A percentile compares a stretch with the other conserved stretches of the same genome.
phyloP scores from a whole-genome alignment of 2,113 vertebrate species.

The Crotalus helleri region DNA sequence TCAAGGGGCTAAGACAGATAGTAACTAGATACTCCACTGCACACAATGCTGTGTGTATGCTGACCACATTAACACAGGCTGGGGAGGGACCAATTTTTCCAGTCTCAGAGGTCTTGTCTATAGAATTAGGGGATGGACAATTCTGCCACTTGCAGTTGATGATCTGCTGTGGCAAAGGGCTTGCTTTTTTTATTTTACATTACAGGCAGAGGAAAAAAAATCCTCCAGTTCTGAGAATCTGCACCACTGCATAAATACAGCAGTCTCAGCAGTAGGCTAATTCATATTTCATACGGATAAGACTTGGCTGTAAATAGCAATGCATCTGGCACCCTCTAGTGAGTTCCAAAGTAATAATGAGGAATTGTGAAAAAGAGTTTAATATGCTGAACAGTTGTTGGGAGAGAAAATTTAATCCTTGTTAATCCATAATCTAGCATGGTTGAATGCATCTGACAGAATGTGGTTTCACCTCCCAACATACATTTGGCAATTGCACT shows the following conservation, averaged over 20 bases:
- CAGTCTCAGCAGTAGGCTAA: neutral
- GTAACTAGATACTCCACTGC: neutral
- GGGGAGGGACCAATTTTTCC: neutral
- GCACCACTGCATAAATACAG: neutral
- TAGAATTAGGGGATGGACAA: neutral
- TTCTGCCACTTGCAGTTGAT: neutral
- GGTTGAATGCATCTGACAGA: neutral
- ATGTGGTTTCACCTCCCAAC: neutral
- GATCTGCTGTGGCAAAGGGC: neutral
- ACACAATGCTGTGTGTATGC: neutral
- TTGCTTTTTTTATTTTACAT: neutral
- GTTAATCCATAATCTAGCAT: neutral
- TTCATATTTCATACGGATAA: neutral
- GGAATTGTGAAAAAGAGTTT: neutral
- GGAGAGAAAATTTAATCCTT: neutral
- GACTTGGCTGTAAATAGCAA: neutral
- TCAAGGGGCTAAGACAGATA: neutral
- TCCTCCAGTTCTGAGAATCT: neutral
- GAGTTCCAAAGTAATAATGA: neutral
- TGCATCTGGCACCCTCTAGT: slow-evolving; percentile 6
- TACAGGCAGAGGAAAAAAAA: neutral
- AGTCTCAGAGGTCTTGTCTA: neutral
- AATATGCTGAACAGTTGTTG: neutral
- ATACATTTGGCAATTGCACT: neutral
- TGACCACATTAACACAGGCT: neutral